Evolutionary conservation across 2,797 vertebrate genomes (phyloP), one percentile per base, ranked within the genome.

Genomic region (Acestrorhynchus altus): DNA sequence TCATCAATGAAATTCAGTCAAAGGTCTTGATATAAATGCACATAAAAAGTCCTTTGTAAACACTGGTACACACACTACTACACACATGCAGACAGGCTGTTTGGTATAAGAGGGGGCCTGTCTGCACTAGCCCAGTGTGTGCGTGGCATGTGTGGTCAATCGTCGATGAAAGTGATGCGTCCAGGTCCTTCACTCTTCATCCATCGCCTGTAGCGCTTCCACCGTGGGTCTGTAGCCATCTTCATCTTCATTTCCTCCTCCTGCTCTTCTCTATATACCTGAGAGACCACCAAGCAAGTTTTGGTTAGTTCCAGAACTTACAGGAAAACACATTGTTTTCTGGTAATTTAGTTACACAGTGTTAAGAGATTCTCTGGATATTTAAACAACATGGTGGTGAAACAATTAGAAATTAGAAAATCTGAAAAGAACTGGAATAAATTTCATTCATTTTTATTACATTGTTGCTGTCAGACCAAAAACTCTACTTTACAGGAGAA

Each of bases 151-250:
- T 44, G 65, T 39, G 46, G 59, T 97, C 86, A 99, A 74, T 99
- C 98, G 35, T 99, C 97, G 13, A 91, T 88, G 83, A 99, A 99
- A 0, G 95, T 98, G 49, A 99, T 83, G 67, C 97, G 93, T 4
- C 97, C 96, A 0, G 97, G 97, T 0, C 98, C 97, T 88, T 99
- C 97, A 26, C 96, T 98, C 87, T 91, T 98, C 97, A 98, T 97
- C 98, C 97, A 99, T 18, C 97, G 92, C 8, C 98, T 92, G 42
- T 99, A 99, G 59, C 96, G 91, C 87, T 98, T 99, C 97, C 97
- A 98, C 67, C 97, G 92, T 0, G 96, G 93, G 85, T 98, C 96
- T 20, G 90, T 94, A 1, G 98, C 98, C 95, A 98, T 94, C 84
- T 97, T 98, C 68, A 95, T 92, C 91, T 99, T 99, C 88, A 98